phyloP scores from a whole-genome alignment of 2,797 vertebrate genomes.

The Syngnathus acus region DNA sequence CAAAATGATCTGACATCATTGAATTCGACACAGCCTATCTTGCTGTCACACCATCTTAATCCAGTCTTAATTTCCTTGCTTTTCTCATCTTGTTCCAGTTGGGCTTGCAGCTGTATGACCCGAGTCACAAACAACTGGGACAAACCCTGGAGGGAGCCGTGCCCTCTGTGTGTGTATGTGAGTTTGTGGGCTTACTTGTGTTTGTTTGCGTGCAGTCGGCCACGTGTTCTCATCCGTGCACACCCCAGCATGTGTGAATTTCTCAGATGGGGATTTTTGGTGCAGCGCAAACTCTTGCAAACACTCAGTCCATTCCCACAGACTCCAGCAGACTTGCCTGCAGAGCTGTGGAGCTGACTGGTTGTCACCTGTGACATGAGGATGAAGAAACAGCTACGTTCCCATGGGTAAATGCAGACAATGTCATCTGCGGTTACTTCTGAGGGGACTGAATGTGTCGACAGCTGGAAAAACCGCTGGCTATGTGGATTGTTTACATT shows the following conservation, averaged over 20 bases:
- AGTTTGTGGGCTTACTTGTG: constrained; percentile 3
- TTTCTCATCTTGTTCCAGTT: constrained; percentile 17
- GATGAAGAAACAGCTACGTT: constrained; percentile 37
- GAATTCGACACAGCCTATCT: background rate
- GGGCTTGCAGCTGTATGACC: constrained; percentile 62
- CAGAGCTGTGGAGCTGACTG: constrained; percentile 42
- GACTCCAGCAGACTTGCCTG: constrained; percentile 58
- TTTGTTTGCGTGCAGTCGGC: constrained; percentile 22
- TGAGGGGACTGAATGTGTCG: constrained; percentile 1
- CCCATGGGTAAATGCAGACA: constrained; percentile 30
- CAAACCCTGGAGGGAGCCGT: constrained; percentile 36
- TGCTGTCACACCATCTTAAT: background rate
- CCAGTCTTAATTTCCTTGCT: constrained; percentile 3
- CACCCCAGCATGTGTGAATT: constrained; percentile 7
- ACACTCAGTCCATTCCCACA: constrained; percentile 58
- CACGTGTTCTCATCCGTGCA: constrained; percentile 18
- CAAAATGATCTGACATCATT: background rate
- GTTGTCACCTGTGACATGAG: constrained; percentile 56
- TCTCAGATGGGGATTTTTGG: constrained; percentile 30
- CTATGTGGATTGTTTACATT: background rate
- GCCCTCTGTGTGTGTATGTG: constrained; percentile 37
- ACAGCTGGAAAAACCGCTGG: constrained; percentile 2
- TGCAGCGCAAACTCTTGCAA: constrained; percentile 45
- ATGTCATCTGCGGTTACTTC: constrained; percentile 51
- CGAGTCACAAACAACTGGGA: constrained; percentile 51